A percentile compares a stretch with the other conserved stretches of the same genome.
These are phyloP conservation scores for Athene noctua DNA, from an alignment of 2,113 vertebrate species.

Conservation along the genomic window DNA sequence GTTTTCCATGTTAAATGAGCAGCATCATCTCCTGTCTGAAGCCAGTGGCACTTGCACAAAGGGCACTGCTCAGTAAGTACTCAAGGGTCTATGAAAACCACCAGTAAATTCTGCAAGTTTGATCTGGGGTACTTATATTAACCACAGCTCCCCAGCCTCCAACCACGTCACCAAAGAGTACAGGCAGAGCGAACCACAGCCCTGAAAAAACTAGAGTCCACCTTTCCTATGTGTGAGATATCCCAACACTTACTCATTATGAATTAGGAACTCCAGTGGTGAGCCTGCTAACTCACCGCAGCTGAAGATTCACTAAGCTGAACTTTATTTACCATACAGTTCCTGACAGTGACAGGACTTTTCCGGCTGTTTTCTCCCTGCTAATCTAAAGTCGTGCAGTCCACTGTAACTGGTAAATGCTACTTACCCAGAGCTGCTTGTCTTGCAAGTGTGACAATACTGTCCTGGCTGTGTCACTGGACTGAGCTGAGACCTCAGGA, in stretches of 20 bases:
- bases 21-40: not conserved
- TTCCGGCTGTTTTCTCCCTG: not conserved
- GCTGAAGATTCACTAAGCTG: not conserved
- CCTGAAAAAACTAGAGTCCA: not conserved
- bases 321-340: not conserved
- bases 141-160: not conserved
- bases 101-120: not conserved
- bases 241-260: not conserved
- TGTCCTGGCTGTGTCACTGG: not conserved
- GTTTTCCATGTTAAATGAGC: not conserved
- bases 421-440: not conserved
- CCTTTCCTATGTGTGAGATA: not conserved
- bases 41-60: not conserved
- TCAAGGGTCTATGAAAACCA: not conserved
- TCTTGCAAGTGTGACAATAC: not conserved
- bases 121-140: not conserved
- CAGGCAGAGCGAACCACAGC: not conserved
- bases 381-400: not conserved
- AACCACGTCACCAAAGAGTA: accelerated
- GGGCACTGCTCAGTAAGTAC: not conserved
- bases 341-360: not conserved
- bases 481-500: not conserved
- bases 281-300: not conserved
- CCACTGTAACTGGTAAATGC: not conserved
- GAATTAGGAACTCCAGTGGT: not conserved